Percentiles rank a stretch among this genome's conserved stretches.
Conservation (phyloP, 2,113 vertebrate genomes). For the Corythoichthys haematopterus region DNA sequence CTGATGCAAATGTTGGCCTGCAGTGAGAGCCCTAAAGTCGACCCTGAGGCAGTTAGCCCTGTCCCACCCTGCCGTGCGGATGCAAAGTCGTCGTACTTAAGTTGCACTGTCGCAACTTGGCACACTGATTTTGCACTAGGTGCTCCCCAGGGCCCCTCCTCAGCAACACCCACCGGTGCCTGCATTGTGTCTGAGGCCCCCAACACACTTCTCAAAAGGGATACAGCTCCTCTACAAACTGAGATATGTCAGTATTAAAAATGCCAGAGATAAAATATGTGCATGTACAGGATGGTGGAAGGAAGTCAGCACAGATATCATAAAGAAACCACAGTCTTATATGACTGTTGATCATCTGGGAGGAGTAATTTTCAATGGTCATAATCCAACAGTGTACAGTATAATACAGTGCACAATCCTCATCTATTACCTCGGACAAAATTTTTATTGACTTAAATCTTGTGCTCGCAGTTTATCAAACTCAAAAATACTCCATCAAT, state of each 20-base stretch:
- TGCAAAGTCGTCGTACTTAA: slow-evolving; percentile 31
- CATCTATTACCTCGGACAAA: background rate
- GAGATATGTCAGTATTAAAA: slow-evolving; percentile 41
- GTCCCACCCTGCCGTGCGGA: slow-evolving; percentile 43
- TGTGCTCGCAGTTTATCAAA: background rate
- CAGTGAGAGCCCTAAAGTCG: slow-evolving; percentile 53
- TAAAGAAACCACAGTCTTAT: slow-evolving; percentile 15
- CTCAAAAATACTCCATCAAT: background rate
- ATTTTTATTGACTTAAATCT: background rate
- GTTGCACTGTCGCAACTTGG: slow-evolving; percentile 28
- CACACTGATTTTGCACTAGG: slow-evolving; percentile 50
- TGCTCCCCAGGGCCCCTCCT: slow-evolving; percentile 43
- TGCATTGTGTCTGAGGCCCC: slow-evolving; percentile 49
- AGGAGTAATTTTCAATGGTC: background rate
- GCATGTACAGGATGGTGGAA: slow-evolving; percentile 4
- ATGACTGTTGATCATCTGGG: slow-evolving; percentile 15
- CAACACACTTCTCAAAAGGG: slow-evolving; percentile 43
- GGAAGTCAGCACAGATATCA: slow-evolving; percentile 2
- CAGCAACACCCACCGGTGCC: background rate
- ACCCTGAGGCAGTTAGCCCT: slow-evolving; percentile 53
- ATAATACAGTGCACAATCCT: background rate
- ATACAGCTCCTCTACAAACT: slow-evolving; percentile 35
- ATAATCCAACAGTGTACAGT: background rate
- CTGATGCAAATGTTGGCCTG: slow-evolving; percentile 51
- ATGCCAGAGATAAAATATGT: slow-evolving; percentile 13